phyloP scores from a whole-genome alignment of 2,113 vertebrate species.

The Himantopus leucocephalus region DNA sequence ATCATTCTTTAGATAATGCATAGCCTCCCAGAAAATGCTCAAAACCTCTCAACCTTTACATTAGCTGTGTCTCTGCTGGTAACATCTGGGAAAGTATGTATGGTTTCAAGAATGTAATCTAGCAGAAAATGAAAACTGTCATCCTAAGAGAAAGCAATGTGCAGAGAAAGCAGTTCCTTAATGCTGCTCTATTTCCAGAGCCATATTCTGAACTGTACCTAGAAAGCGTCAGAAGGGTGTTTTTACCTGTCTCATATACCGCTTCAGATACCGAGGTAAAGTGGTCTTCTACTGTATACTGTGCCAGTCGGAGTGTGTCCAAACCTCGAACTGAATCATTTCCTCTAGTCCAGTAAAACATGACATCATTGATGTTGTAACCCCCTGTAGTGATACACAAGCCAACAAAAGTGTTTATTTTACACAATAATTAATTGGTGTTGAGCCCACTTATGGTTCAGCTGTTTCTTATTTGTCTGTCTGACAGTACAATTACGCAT shows the following conservation, averaged over 20 bases:
- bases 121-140: background rate
- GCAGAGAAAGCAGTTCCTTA: background rate
- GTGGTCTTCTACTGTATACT: slow-evolving; percentile 89
- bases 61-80: background rate
- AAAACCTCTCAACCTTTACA: background rate
- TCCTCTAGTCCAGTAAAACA: slow-evolving; percentile 90
- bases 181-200: background rate
- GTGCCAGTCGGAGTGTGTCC: slow-evolving; percentile 83
- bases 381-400: slow-evolving; percentile 77
- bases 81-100: background rate
- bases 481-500: background rate
- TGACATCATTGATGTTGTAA: slow-evolving; percentile 90
- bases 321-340: slow-evolving; percentile 89
- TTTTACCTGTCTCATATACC: slow-evolving; percentile 87
- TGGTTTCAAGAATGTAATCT: background rate
- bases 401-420: slow-evolving; percentile 12
- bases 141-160: background rate
- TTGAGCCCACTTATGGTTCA: background rate
- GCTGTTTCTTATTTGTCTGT: slow-evolving; percentile 8
- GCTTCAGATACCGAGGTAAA: slow-evolving; percentile 89
- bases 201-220: background rate
- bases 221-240: background rate
- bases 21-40: background rate
- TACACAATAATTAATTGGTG: background rate
- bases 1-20: background rate